Evolutionary conservation across 2,113 vertebrate species (phyloP).

Genomic region (Australoheros scitulus): DNA sequence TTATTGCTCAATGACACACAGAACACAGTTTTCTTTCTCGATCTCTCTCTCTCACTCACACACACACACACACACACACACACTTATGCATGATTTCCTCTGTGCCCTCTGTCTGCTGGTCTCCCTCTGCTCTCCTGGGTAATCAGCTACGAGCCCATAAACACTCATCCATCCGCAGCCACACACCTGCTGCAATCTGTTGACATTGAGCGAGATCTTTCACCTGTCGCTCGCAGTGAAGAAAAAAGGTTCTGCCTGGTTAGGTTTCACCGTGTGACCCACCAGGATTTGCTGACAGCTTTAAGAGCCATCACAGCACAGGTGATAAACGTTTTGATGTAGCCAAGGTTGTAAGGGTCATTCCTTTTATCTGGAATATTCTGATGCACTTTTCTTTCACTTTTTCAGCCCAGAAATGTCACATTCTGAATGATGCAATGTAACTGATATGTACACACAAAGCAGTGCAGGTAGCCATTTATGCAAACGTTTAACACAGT

Average conservation of each 20-base stretch:
- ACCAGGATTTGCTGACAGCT: constrained; percentile 22
- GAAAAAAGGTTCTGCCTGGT: not conserved
- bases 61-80: not conserved
- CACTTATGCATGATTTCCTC: not conserved
- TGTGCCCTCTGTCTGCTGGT: constrained; percentile 12
- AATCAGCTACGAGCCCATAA: constrained; percentile 55
- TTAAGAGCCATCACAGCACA: not conserved
- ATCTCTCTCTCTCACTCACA: not conserved
- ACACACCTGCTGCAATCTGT: constrained; percentile 58
- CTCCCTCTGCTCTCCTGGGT: constrained; percentile 24
- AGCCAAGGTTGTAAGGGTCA: not conserved
- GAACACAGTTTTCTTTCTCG: not conserved
- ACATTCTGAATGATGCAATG: not conserved
- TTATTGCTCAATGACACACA: not conserved
- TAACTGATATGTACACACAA: not conserved
- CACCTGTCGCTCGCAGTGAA: constrained; percentile 48
- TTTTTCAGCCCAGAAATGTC: not conserved
- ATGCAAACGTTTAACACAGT: too few species aligned
- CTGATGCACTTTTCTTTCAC: not conserved
- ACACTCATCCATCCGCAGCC: constrained; percentile 41
- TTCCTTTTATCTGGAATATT: not conserved
- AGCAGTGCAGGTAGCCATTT: too few species aligned
- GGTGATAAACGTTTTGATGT: constrained; percentile 22
- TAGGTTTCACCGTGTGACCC: constrained; percentile 19
- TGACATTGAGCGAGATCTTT: constrained; percentile 43